Percentiles rank a stretch among this genome's conserved stretches.
Evolutionary conservation across 2,888 invertebrate genomes (phyloP).

Genomic region (Campopleginae sp.): DNA sequence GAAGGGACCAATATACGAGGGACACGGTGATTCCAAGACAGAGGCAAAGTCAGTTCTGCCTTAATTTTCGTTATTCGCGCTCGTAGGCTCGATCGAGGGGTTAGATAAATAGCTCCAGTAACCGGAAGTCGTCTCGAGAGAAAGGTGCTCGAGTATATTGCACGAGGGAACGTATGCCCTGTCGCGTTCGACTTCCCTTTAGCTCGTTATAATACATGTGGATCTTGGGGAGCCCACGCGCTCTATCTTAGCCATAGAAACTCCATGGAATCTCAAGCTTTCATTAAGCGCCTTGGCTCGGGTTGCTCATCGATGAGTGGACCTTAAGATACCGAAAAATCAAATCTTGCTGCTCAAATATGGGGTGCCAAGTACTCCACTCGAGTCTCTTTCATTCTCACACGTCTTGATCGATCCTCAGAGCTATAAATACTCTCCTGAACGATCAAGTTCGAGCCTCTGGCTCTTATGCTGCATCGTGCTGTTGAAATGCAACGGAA

Average conservation of each 20-base stretch:
- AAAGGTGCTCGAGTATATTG: constrained; percentile 17
- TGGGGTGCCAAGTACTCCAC: background rate
- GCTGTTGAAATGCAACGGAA: no score
- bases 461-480: background rate
- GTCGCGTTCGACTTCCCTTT: background rate
- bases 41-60: constrained; percentile 14
- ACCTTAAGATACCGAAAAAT: background rate
- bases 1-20: background rate
- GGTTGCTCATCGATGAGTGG: background rate
- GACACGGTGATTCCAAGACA: background rate
- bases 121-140: constrained; percentile 33
- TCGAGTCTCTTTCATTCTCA: background rate
- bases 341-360: background rate
- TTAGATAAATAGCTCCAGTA: constrained; percentile 42
- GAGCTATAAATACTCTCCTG: background rate
- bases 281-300: background rate
- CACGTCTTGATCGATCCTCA: background rate
- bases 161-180: background rate
- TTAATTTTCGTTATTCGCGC: constrained; percentile 55
- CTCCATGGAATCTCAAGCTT: constrained; percentile 2
- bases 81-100: constrained; percentile 48
- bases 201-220: background rate
- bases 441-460: background rate
- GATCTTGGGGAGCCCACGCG: background rate
- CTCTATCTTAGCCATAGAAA: background rate